These are phyloP conservation scores for Leptinotarsa juncta DNA, from an alignment of 2,888 invertebrate genomes.

Conservation along the genomic window DNA sequence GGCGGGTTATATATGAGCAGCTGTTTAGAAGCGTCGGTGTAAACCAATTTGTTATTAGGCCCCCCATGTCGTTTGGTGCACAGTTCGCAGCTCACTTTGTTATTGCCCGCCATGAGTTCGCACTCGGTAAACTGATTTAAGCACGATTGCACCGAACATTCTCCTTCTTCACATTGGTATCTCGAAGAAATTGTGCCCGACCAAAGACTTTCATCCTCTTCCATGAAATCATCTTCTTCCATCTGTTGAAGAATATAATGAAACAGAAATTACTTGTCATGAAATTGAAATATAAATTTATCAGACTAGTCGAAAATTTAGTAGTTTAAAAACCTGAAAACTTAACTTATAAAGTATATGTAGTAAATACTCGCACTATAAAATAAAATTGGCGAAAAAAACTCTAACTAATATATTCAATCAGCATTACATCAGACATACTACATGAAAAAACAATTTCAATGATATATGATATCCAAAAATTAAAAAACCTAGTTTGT, in stretches of 20 bases:
- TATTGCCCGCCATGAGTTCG: conserved; percentile 90
- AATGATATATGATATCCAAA: too few species aligned
- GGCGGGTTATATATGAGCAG: conserved; percentile 92
- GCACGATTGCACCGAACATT: conserved; percentile 88
- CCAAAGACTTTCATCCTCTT: conserved; percentile 56
- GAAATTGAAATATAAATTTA: not conserved
- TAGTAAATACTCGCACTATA: too few species aligned
- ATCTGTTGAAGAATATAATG: conserved; percentile 53
- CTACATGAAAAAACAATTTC: too few species aligned
- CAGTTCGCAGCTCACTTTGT: conserved; percentile 90
- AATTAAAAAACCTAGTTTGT: too few species aligned
- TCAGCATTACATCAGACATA: too few species aligned
- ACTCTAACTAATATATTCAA: too few species aligned
- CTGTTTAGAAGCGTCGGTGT: conserved; percentile 86
- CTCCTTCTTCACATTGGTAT: conserved; percentile 80
- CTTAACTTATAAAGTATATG: too few species aligned
- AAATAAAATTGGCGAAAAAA: too few species aligned
- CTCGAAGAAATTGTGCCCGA: conserved; percentile 69
- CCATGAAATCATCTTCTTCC: conserved; percentile 60
- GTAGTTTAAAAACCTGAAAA: too few species aligned
- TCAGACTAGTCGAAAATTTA: too few species aligned
- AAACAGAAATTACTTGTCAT: not conserved
- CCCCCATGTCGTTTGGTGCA: conserved; percentile 84
- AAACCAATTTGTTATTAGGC: conserved; percentile 78
- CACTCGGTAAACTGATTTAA: conserved; percentile 92